Base-by-base conservation (phyloP, 2,888 invertebrate species). In the Heteromurus nitidus region DNA sequence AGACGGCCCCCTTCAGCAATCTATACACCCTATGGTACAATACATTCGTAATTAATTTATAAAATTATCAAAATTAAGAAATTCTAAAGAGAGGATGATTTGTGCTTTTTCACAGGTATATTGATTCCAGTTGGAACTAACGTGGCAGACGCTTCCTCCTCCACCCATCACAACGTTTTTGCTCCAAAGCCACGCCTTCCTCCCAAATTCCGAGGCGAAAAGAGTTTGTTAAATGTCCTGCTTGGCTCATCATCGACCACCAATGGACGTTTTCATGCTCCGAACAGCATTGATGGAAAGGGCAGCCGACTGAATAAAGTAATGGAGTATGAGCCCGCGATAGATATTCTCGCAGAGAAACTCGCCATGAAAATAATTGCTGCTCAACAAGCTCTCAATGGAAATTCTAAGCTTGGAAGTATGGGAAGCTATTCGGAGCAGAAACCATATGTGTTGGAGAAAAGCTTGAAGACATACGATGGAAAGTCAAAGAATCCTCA, bases 21-120 rank as follows among this genome's bases (percentile, higher is more conserved):
- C 81, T 86, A 86, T 73, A 87, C 87, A 5, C 87, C 87, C 9
- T 87, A 87, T 47, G 87, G 87, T 65, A n/a, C n/a, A n/a, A n/a
- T n/a, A n/a, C n/a, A n/a, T n/a, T n/a, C n/a, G n/a, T n/a, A n/a
- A n/a, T n/a, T n/a, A n/a, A n/a, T n/a, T n/a, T n/a, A n/a, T n/a
- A 73, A 69, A 24, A 3, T 24, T 13, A 16, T 9, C 7, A 47
- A n/a, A 47, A 47, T n/a, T n/a, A n/a, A n/a, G n/a, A n/a, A n/a
- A n/a, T n/a, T n/a, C n/a, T n/a, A n/a, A n/a, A n/a, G n/a, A n/a
- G n/a, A n/a, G n/a, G n/a, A n/a, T n/a, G 30, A 9, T 72, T 44
- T 1, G 16, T 1, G 18, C 47, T 28, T 28, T 5, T 28, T 62
- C 53, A 11, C 36, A 80, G 80, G 80, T 20, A 60, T 80, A 0